Conservation (phyloP, 2,113 vertebrate species). For the Hyperopisus bebe region DNA sequence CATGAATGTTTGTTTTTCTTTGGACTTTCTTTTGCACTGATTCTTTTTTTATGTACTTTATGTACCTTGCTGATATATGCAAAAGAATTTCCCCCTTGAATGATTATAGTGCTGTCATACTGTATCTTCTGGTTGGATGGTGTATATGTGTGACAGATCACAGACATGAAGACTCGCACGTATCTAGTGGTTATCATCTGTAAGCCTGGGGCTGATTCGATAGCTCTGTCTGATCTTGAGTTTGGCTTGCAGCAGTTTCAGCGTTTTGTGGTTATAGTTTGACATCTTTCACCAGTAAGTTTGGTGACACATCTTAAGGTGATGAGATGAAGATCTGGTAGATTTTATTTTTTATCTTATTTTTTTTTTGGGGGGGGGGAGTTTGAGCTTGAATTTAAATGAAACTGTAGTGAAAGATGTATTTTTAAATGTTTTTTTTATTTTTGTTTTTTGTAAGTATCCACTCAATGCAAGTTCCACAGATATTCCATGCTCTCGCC, state of each 20-base stretch:
- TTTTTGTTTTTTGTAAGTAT: background rate
- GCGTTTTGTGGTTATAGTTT: background rate
- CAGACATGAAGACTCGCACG: background rate
- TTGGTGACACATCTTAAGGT: background rate
- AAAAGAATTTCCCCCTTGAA: background rate
- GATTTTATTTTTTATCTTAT: too few species aligned
- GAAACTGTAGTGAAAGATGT: background rate
- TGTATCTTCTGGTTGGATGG: background rate
- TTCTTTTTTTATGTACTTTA: background rate
- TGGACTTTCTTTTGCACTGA: too few species aligned
- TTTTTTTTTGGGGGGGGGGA: background rate
- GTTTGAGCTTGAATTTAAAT: background rate
- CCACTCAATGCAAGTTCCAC: background rate
- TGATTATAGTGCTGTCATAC: background rate
- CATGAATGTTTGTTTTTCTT: background rate
- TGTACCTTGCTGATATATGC: background rate
- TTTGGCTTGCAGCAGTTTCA: background rate
- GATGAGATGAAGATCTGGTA: background rate
- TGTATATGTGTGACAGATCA: background rate
- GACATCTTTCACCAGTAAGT: background rate
- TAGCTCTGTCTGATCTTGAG: background rate
- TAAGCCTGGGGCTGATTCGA: background rate
- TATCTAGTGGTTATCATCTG: background rate
- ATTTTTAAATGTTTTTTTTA: background rate
- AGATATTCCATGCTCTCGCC: background rate